These are phyloP conservation scores for Iguana delicatissima DNA, from an alignment of 2,797 vertebrate genomes.

Conservation along the genomic window DNA sequence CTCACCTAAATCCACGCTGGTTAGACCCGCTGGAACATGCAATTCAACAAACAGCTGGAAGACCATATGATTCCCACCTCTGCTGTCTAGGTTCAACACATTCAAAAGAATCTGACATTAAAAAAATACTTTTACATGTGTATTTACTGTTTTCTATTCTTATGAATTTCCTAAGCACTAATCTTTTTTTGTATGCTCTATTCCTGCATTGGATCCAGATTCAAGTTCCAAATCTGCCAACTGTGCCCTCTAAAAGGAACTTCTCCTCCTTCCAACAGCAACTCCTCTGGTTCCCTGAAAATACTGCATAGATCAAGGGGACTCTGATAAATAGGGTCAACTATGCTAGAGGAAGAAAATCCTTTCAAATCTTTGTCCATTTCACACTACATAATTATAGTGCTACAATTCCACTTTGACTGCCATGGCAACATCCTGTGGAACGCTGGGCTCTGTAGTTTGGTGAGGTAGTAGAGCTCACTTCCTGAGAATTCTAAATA, in stretches of 20 bases:
- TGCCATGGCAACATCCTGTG: too few species aligned
- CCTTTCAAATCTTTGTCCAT: too few species aligned
- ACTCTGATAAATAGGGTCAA: neutral
- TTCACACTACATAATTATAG: too few species aligned
- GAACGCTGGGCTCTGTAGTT: too few species aligned
- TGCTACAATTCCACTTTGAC: too few species aligned
- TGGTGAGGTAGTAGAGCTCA: too few species aligned
- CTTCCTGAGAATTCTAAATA: too few species aligned
- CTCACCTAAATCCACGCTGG: neutral
- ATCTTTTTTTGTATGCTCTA: neutral
- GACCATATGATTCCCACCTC: neutral
- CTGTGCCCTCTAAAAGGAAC: neutral
- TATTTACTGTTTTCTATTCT: neutral
- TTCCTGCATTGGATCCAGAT: neutral
- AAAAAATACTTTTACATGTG: neutral
- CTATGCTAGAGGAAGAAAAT: neutral
- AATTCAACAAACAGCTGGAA: neutral
- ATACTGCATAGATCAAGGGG: neutral
- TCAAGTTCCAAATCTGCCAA: neutral
- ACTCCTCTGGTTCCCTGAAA: neutral
- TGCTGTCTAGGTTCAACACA: neutral
- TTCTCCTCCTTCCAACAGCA: neutral
- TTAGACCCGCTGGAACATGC: neutral
- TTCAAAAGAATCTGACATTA: neutral
- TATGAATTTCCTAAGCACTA: neutral